Evolutionary conservation across 2,113 vertebrate genomes (phyloP).

Genomic region (Tinamus guttatus): DNA sequence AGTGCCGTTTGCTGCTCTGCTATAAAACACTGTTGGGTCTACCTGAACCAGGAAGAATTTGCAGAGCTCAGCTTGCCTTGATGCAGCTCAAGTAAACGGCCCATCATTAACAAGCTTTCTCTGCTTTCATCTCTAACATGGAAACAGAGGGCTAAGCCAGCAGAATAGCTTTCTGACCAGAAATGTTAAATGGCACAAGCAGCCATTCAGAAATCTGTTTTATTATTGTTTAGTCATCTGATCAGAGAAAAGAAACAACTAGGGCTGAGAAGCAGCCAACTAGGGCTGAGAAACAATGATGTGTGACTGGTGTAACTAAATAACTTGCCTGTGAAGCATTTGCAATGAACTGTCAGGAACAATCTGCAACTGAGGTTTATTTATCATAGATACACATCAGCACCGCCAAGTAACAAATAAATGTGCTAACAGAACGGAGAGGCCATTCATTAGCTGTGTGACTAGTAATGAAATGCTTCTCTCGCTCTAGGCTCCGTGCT

Average conservation of each 20-base stretch:
- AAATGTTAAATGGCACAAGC: not conserved
- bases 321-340: not conserved
- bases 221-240: slow-evolving; percentile 2
- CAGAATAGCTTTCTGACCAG: not conserved
- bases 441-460: not conserved
- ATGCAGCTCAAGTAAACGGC: not conserved
- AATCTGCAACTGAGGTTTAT: not conserved
- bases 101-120: not conserved
- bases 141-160: not conserved
- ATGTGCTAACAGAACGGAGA: not conserved
- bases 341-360: not conserved
- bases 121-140: not conserved
- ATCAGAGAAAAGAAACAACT: not conserved
- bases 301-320: not conserved
- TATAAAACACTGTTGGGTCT: not conserved
- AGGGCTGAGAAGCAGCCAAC: slow-evolving; percentile 11
- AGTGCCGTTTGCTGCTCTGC: not conserved
- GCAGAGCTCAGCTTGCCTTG: not conserved
- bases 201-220: slow-evolving; percentile 29
- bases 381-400: not conserved
- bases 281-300: not conserved
- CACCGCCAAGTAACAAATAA: not conserved
- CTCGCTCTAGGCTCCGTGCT: not conserved
- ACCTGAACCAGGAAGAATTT: not conserved
- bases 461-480: not conserved